Conservation (phyloP, 2,113 vertebrate genomes). For the Alethe diademata region DNA sequence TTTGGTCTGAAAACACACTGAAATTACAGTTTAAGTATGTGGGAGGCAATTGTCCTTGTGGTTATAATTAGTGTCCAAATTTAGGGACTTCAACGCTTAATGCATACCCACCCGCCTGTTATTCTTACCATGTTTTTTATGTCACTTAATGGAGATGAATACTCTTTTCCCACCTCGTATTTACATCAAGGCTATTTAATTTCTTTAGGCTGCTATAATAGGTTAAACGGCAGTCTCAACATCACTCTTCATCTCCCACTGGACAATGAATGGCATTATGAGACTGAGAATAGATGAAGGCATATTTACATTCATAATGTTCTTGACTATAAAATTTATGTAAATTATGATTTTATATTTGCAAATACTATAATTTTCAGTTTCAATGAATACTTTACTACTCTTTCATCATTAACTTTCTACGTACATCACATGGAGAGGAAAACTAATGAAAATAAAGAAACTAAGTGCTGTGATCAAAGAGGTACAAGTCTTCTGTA, state of each 20-base stretch:
- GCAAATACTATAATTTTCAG: constrained; percentile 67
- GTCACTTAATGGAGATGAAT: constrained; percentile 72
- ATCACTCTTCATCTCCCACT: constrained; percentile 67
- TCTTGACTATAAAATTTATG: constrained; percentile 68
- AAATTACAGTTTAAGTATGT: constrained; percentile 49
- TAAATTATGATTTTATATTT: constrained; percentile 73
- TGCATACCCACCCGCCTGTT: constrained; percentile 54
- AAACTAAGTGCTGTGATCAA: neutral
- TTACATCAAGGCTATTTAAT: constrained; percentile 64
- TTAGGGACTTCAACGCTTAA: constrained; percentile 65
- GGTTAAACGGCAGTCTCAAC: constrained; percentile 65
- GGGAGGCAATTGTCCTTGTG: constrained; percentile 71
- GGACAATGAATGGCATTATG: constrained; percentile 67
- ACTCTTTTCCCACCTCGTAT: constrained; percentile 63
- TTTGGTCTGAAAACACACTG: constrained; percentile 27
- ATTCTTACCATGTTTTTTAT: constrained; percentile 48
- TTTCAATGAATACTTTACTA: constrained; percentile 58
- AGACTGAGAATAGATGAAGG: constrained; percentile 58
- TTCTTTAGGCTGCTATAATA: constrained; percentile 67
- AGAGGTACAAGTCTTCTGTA: neutral
- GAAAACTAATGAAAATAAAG: constrained; percentile 33
- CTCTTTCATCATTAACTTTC: constrained; percentile 59
- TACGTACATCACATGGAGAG: constrained; percentile 3
- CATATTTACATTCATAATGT: constrained; percentile 68
- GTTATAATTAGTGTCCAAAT: constrained; percentile 70